Conservation (phyloP, 2,888 invertebrate genomes). For the Cheilosia vulpina region DNA sequence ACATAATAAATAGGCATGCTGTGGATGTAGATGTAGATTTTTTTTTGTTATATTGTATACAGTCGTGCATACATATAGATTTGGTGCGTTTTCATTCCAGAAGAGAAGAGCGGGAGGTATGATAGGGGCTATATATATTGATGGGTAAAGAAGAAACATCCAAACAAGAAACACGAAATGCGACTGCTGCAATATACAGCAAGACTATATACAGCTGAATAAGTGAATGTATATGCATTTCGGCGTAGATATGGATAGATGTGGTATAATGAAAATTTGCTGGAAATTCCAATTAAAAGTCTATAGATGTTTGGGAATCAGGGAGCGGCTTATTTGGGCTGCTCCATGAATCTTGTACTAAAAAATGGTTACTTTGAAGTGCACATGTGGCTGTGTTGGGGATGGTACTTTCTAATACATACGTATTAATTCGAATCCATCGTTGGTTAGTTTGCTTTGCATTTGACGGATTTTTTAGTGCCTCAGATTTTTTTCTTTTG, state of each 20-base stretch:
- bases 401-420: not conserved
- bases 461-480: too few species aligned
- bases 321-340: not conserved
- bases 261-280: slow-evolving; percentile 8
- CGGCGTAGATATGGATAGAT: not conserved
- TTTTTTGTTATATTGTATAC: slow-evolving; percentile 10
- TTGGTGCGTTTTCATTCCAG: slow-evolving; percentile 56
- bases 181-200: slow-evolving; percentile 46
- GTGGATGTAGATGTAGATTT: slow-evolving; percentile 10
- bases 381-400: not conserved
- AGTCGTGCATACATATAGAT: slow-evolving; percentile 40
- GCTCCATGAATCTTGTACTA: too few species aligned
- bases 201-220: slow-evolving; percentile 7
- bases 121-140: slow-evolving; percentile 34
- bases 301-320: slow-evolving; percentile 2
- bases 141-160: slow-evolving; percentile 42
- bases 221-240: slow-evolving; percentile 26
- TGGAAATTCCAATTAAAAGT: slow-evolving; percentile 35
- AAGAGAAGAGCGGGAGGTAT: slow-evolving; percentile 31
- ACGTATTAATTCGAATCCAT: too few species aligned
- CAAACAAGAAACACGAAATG: slow-evolving; percentile 35
- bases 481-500: too few species aligned
- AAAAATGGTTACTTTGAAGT: too few species aligned
- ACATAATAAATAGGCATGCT: slow-evolving; percentile 60
- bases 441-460: too few species aligned